Conservation (phyloP, 2,888 invertebrate species). For the Tyria jacobaeae region DNA sequence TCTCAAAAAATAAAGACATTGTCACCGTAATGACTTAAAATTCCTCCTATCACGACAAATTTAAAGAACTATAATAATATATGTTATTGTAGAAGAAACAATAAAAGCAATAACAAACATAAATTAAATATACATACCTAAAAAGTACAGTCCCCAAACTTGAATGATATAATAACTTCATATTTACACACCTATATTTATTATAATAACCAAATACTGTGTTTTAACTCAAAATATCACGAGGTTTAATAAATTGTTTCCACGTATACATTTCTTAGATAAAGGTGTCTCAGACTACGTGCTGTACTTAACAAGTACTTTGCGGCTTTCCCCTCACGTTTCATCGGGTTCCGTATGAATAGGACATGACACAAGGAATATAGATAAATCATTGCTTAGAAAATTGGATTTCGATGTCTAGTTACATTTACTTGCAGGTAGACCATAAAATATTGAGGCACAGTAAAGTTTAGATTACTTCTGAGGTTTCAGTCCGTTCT, state of each 20-base stretch:
- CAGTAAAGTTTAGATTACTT: background rate
- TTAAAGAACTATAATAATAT: too few relatives aligned
- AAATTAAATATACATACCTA: too few relatives aligned
- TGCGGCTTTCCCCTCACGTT: constrained; percentile 48
- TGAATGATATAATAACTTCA: too few relatives aligned
- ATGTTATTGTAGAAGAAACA: too few relatives aligned
- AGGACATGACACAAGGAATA: constrained; percentile 49
- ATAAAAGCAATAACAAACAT: too few relatives aligned
- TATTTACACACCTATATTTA: too few relatives aligned
- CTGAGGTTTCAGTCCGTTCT: background rate
- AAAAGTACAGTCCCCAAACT: too few relatives aligned
- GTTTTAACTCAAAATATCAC: constrained; percentile 3
- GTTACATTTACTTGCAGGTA: constrained; percentile 31
- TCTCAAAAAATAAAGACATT: too few relatives aligned
- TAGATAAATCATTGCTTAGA: constrained; percentile 48
- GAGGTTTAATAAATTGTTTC: constrained; percentile 35
- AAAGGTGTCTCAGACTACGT: constrained; percentile 59
- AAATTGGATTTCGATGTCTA: constrained; percentile 45
- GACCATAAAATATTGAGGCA: constrained; percentile 15
- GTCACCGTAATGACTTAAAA: too few relatives aligned
- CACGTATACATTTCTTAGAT: constrained; percentile 53
- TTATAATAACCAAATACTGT: constrained; percentile 2
- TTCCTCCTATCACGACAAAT: too few relatives aligned
- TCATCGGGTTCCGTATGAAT: constrained; percentile 48
- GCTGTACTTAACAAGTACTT: constrained; percentile 51